Evolutionary conservation across 2,797 vertebrate species (phyloP).

Genomic region (Sebastes iracundus): DNA sequence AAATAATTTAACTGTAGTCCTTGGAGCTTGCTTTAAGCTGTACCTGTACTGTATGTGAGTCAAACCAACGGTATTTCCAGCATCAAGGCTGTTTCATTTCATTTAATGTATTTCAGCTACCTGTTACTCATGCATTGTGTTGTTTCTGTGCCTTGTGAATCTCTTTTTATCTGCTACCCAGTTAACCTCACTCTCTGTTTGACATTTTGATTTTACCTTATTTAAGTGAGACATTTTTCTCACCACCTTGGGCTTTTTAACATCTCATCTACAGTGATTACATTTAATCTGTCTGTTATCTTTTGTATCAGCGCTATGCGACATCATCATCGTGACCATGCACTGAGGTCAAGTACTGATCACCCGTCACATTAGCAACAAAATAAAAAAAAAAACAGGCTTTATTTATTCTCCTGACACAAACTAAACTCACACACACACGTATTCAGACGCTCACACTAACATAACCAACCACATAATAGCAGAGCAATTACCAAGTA

Average conservation of each 20-base stretch:
- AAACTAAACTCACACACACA: neutral
- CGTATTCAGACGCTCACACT: neutral
- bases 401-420: neutral
- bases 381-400: neutral
- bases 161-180: neutral
- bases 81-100: neutral
- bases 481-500: slow-evolving; percentile 17
- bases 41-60: neutral
- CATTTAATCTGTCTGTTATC: neutral
- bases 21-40: neutral
- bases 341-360: neutral
- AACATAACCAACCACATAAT: neutral
- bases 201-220: neutral
- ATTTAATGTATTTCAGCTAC: neutral
- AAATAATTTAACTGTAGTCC: neutral
- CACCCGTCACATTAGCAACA: neutral
- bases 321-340: neutral
- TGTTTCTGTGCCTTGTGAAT: neutral
- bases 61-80: neutral
- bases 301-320: neutral
- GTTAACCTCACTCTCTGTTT: neutral
- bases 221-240: neutral
- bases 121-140: neutral
- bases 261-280: neutral
- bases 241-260: neutral